Evolutionary conservation across 1,140 invertebrate genomes (phyloP).

Genomic region (Neocloeon triangulifer): DNA sequence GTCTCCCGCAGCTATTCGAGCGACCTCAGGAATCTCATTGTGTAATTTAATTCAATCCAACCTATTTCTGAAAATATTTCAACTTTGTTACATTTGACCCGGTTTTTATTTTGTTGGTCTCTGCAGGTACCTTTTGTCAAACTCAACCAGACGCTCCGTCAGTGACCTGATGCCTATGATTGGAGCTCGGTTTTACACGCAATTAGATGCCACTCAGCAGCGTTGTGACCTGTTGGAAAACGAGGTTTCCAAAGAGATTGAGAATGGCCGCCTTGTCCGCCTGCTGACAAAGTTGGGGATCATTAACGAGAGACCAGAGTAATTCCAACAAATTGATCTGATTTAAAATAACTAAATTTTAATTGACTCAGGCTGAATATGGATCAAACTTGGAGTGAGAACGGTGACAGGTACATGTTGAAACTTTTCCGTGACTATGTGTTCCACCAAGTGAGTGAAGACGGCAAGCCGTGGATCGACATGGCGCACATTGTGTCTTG

Average conservation of each 20-base stretch:
- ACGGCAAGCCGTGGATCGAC: slow-evolving; percentile 88
- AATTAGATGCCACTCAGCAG: slow-evolving; percentile 72
- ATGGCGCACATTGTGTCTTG: slow-evolving; percentile 83
- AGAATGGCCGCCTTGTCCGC: slow-evolving; percentile 81
- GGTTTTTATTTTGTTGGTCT: slow-evolving; percentile 6
- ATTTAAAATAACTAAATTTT: slow-evolving; percentile 3
- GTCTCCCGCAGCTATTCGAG: slow-evolving; percentile 72
- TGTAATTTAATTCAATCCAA: no score
- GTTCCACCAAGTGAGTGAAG: slow-evolving; percentile 81
- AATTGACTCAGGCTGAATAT: slow-evolving; percentile 55
- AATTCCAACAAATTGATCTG: no score
- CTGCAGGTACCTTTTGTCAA: slow-evolving; percentile 52
- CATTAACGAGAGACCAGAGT: slow-evolving; percentile 87
- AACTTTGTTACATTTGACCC: no score
- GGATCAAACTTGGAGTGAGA: slow-evolving; percentile 89
- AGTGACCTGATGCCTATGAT: slow-evolving; percentile 99
- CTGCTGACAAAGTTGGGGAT: slow-evolving; percentile 75
- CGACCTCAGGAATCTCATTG: slow-evolving; percentile 82
- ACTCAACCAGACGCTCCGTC: slow-evolving; percentile 48
- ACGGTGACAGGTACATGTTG: slow-evolving; percentile 90
- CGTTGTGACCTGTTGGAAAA: slow-evolving; percentile 74
- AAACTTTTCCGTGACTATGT: slow-evolving; percentile 95
- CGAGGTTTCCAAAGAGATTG: slow-evolving; percentile 78
- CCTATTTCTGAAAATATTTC: no score
- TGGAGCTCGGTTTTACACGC: slow-evolving; percentile 87